Percentiles rank a stretch among this genome's conserved stretches.
Evolutionary conservation across 2,797 vertebrate species (phyloP).

Genomic region (Austrolebias charrua): DNA sequence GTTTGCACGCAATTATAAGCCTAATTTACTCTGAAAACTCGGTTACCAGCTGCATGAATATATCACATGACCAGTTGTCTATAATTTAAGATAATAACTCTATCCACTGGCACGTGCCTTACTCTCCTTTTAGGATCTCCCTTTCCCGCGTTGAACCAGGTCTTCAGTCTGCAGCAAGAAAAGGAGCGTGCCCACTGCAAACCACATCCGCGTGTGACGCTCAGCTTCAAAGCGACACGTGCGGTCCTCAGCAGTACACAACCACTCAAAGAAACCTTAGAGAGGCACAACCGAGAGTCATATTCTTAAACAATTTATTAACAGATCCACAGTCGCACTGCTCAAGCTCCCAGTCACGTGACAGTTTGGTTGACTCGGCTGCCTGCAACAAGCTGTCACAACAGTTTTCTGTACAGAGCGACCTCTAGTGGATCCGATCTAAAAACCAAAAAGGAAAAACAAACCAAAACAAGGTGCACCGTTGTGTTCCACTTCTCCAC

Average conservation of each 20-base stretch:
- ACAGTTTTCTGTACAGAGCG: conserved; percentile 67
- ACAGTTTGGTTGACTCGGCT: conserved; percentile 63
- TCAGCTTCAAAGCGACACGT: conserved; percentile 30
- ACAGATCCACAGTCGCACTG: conserved; percentile 75
- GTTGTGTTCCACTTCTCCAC: conserved; percentile 53
- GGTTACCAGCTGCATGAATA: too few species aligned
- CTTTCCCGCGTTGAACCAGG: too few species aligned
- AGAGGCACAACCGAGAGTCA: conserved; percentile 22
- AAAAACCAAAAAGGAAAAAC: conserved; percentile 43
- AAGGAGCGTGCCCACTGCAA: neutral
- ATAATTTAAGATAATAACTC: too few species aligned
- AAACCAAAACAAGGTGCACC: conserved; percentile 48
- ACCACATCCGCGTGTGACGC: conserved; percentile 53
- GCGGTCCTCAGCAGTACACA: conserved; percentile 16
- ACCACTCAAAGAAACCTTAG: neutral
- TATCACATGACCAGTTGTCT: too few species aligned
- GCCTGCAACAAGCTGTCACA: conserved; percentile 62
- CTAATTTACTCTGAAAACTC: too few species aligned
- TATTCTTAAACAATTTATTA: conserved; percentile 79
- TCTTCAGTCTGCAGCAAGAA: too few species aligned
- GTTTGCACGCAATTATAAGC: too few species aligned
- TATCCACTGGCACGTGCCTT: too few species aligned
- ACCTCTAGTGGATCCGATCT: conserved; percentile 73
- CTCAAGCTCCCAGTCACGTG: conserved; percentile 69
- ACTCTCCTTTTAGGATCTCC: too few species aligned